Conservation (phyloP, 2,113 vertebrate genomes). For the Chloropsis cyanopogon region DNA sequence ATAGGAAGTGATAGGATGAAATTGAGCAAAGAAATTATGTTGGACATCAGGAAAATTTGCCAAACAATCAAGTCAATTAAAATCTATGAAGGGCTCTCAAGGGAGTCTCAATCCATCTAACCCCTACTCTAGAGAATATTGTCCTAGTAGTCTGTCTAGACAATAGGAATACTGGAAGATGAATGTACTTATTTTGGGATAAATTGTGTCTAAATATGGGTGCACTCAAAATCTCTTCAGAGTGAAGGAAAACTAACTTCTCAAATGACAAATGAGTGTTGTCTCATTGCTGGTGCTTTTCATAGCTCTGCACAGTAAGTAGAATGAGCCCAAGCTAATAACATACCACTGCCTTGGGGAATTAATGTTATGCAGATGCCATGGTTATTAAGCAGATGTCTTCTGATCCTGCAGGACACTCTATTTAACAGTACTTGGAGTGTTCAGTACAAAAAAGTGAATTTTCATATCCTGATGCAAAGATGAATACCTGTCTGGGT, state of each 20-base stretch:
- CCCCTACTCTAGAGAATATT: not conserved
- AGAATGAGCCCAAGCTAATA: not conserved
- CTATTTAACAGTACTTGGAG: not conserved
- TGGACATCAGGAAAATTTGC: slow-evolving; percentile 33
- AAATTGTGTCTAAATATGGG: not conserved
- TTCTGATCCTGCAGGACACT: not conserved
- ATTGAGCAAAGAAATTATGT: slow-evolving; percentile 44
- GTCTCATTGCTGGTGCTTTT: not conserved
- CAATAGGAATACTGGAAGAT: not conserved
- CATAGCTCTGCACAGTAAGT: not conserved
- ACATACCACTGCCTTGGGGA: not conserved
- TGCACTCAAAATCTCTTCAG: not conserved
- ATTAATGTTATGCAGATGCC: not conserved
- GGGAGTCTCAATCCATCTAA: slow-evolving; percentile 15
- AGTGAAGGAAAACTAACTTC: not conserved
- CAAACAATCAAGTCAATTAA: slow-evolving; percentile 49
- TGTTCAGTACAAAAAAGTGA: not conserved
- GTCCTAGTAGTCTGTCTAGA: slow-evolving; percentile 13
- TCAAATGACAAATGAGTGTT: not conserved
- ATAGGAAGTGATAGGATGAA: slow-evolving; percentile 49
- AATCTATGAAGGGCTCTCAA: slow-evolving; percentile 19
- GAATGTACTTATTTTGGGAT: not conserved
- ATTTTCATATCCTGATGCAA: not conserved
- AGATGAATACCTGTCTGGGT: not conserved
- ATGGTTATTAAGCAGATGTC: not conserved